A percentile compares a stretch with the other conserved stretches of the same genome.
These are phyloP conservation scores for Gymnobelideus leadbeateri DNA, from an alignment of 2,113 vertebrate species.

Conservation along the genomic window DNA sequence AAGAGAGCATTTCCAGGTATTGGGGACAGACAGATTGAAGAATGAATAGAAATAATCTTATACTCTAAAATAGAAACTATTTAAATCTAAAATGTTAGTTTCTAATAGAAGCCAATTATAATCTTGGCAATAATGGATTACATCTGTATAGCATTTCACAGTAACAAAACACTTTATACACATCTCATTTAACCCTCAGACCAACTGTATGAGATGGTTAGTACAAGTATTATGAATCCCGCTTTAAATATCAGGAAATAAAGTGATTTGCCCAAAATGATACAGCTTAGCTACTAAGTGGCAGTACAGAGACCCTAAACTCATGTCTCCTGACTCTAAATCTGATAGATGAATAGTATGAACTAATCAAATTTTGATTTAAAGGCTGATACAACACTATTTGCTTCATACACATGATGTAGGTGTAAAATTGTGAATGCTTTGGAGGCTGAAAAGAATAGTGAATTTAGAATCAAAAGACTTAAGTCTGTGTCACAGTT, in stretches of 20 bases:
- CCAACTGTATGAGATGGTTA: neutral
- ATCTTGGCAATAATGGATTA: neutral
- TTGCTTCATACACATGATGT: neutral
- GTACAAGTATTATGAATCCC: neutral
- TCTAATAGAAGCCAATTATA: neutral
- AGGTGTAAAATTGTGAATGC: neutral
- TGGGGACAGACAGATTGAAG: neutral
- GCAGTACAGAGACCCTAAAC: neutral
- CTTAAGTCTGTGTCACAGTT: neutral
- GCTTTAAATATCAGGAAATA: neutral
- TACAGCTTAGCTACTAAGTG: neutral
- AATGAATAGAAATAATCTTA: neutral
- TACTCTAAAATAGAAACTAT: neutral
- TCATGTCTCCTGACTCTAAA: neutral
- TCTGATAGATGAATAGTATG: neutral
- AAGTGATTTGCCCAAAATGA: neutral
- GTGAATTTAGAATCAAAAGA: slow-evolving; percentile 27
- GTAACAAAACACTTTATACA: neutral
- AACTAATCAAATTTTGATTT: neutral
- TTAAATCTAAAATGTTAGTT: neutral
- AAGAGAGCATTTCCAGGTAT: neutral
- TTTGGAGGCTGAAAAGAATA: neutral
- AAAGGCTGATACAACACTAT: neutral
- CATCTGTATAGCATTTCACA: neutral
- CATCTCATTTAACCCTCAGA: neutral